Evolutionary conservation across 2,888 invertebrate species (phyloP), one percentile per base, ranked within the genome.

Genomic region (Drosophila birchii): DNA sequence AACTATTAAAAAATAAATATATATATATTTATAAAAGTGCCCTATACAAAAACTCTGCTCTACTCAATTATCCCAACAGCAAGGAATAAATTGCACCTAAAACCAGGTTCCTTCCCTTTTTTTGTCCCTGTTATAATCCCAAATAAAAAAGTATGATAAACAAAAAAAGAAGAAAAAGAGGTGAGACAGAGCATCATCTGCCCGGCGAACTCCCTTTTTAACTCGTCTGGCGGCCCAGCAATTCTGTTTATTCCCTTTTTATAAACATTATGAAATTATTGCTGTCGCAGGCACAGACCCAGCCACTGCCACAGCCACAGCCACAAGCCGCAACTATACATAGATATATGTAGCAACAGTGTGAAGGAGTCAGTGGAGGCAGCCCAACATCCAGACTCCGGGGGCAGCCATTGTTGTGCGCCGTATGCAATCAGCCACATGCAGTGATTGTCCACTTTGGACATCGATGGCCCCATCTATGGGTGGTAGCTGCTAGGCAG

Each of bases 391-490:
- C 29, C 29, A 6, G 16, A 26, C 4, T 26, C 47, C n/a, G 29
- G 3, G 26, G 39, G 39, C 39, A 23, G 51, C 55, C 55, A 68
- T 55, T 68, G 68, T 67, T 47, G 26, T 47, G 18, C 38, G 11
- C 51, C 64, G 60, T 71, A 75, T 77, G 74, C 80, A 83, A 81
- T 87, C 87, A 78, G 77, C 75, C 82, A 84, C 63, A 71, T 81
- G 87, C 82, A 76, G 75, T 79, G 87, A 87, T 83, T 87, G 87
- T 78, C 81, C 82, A 79, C 85, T 86, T 84, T 81, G 73, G 68
- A 49, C 26, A 66, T 12, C 36, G 26, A 44, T 59, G 62, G 44
- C 16, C 16, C 26, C 18, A n/a, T 20, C 44, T 14, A 9, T 44
- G 67, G 54, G 44, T 38, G 55, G n/a, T 38, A 14, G 43, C 49